phyloP scores from a whole-genome alignment of 2,888 invertebrate genomes.

The Tachina grossa region DNA sequence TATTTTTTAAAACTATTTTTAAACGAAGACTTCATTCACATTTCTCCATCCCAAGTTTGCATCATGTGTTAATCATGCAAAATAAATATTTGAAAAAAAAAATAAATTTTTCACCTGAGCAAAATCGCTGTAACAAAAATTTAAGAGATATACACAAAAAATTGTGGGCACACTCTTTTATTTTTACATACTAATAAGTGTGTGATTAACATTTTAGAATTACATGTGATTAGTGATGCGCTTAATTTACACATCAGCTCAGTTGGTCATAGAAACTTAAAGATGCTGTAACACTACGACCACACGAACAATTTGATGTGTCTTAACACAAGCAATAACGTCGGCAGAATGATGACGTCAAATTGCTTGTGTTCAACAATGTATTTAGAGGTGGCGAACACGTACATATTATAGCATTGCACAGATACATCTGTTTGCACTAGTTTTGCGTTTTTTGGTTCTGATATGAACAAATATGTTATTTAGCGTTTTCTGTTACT shows the following conservation, averaged over 20 bases:
- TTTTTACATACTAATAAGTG: conserved; percentile 21
- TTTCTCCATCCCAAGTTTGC: neutral
- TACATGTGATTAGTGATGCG: neutral
- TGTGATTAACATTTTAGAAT: no score
- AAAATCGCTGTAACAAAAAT: neutral
- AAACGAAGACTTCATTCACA: neutral
- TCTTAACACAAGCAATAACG: no score
- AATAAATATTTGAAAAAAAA: conserved; percentile 43
- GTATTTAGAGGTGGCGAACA: no score
- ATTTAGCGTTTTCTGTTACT: no score
- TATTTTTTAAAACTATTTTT: conserved; percentile 24
- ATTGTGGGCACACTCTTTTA: conserved; percentile 16
- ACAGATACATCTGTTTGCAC: no score
- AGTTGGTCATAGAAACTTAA: neutral
- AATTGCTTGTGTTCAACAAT: no score
- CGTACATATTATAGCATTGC: no score
- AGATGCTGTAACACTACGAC: neutral
- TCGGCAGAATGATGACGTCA: no score
- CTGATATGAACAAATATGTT: no score
- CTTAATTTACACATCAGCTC: neutral
- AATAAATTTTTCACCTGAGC: conserved; percentile 18
- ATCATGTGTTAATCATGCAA: conserved; percentile 53
- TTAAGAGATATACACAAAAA: neutral
- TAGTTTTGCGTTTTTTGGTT: no score
- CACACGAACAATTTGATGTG: no score